A percentile compares a stretch with the other conserved stretches of the same genome.
Evolutionary conservation across 2,888 invertebrate genomes (phyloP).

Genomic region (Nephrotoma flavescens): DNA sequence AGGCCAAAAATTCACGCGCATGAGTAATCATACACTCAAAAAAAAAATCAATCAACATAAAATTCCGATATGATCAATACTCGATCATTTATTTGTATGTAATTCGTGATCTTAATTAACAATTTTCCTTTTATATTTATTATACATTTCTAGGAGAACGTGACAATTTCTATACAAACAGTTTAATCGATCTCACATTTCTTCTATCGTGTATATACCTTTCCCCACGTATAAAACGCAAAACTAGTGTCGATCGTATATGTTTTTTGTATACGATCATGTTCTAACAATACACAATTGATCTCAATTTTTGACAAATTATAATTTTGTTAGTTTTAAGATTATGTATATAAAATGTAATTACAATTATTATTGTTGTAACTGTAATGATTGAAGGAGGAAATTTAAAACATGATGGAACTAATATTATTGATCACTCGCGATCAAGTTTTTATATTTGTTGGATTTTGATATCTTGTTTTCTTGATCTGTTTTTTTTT

Average conservation of each 20-base stretch:
- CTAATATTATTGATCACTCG: background rate
- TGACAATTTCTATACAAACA: background rate
- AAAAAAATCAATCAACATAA: background rate
- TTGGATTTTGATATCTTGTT: background rate
- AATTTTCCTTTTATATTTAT: background rate
- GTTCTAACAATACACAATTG: background rate
- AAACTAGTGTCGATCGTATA: background rate
- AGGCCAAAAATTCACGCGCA: background rate
- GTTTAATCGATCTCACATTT: background rate
- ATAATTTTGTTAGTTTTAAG: background rate
- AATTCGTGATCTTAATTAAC: background rate
- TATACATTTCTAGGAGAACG: background rate
- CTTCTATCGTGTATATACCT: background rate
- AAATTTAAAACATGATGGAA: background rate
- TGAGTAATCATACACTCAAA: background rate
- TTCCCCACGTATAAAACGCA: background rate
- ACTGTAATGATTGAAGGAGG: background rate
- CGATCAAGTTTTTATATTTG: background rate
- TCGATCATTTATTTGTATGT: background rate
- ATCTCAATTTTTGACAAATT: background rate
- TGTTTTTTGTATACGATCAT: background rate
- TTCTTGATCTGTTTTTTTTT: background rate
- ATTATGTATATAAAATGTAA: background rate
- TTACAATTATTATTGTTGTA: background rate
- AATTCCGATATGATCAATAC: background rate